Evolutionary conservation across 2,888 invertebrate genomes (phyloP).

Genomic region (Spicauda simplicius): DNA sequence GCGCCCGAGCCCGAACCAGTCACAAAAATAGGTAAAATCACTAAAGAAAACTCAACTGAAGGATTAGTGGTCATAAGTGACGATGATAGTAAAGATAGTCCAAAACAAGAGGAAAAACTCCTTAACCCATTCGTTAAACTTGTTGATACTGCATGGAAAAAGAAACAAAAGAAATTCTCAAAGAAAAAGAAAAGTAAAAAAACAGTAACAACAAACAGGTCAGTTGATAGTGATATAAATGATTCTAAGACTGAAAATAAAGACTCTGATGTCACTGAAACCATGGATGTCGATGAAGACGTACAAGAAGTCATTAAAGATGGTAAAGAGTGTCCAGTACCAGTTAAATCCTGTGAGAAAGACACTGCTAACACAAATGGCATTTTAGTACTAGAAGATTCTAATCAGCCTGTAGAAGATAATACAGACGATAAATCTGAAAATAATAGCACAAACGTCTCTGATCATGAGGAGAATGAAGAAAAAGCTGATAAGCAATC

Average conservation of each 20-base stretch:
- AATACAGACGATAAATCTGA: slow-evolving; percentile 20
- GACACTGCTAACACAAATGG: slow-evolving; percentile 28
- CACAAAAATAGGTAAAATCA: slow-evolving; percentile 71
- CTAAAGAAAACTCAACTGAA: slow-evolving; percentile 65
- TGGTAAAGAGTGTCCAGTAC: slow-evolving; percentile 13
- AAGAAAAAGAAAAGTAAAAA: slow-evolving; percentile 56
- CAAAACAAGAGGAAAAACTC: slow-evolving; percentile 50
- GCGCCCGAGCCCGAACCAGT: slow-evolving; percentile 61
- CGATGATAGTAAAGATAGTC: slow-evolving; percentile 63
- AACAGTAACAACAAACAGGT: slow-evolving; percentile 42
- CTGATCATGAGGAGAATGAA: slow-evolving; percentile 31
- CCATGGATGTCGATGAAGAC: slow-evolving; percentile 43
- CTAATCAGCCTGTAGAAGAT: slow-evolving; percentile 42
- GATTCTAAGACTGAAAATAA: slow-evolving; percentile 40
- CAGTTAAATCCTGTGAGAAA: slow-evolving; percentile 14
- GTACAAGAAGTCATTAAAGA: slow-evolving; percentile 39
- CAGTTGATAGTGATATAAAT: slow-evolving; percentile 39
- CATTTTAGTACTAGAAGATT: slow-evolving; percentile 51
- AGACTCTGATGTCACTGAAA: slow-evolving; percentile 39
- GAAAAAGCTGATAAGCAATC: slow-evolving; percentile 30
- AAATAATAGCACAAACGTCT: background rate
- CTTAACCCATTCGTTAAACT: slow-evolving; percentile 74
- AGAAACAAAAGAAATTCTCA: slow-evolving; percentile 61
- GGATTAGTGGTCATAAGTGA: slow-evolving; percentile 70
- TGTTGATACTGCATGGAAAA: slow-evolving; percentile 72